Percentiles rank a stretch among this genome's conserved stretches.
Conservation (phyloP, 2,113 vertebrate species). For the Perccottus glenii region DNA sequence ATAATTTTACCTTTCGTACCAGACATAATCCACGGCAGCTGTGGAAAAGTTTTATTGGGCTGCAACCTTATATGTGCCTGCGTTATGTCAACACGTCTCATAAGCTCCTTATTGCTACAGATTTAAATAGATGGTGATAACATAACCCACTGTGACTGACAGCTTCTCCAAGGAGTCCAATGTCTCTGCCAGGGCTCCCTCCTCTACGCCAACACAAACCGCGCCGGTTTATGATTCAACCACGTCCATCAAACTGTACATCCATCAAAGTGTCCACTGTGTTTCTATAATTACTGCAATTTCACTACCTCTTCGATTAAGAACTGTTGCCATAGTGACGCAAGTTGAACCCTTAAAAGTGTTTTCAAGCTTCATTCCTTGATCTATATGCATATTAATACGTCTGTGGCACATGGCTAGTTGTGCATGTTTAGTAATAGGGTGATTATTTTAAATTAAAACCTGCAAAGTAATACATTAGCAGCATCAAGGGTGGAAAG, state of each 20-base stretch:
- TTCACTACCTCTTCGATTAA: conserved; percentile 26
- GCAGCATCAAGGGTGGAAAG: neutral
- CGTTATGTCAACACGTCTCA: neutral
- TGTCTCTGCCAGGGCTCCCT: conserved; percentile 21
- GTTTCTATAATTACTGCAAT: conserved; percentile 47
- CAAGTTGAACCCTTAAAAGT: conserved; percentile 6
- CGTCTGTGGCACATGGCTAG: neutral
- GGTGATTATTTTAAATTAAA: neutral
- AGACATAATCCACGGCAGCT: too few species aligned
- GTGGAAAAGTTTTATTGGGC: neutral
- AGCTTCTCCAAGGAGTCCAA: conserved; percentile 33
- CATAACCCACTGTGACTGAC: conserved; percentile 43
- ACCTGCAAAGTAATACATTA: neutral
- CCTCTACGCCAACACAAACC: conserved; percentile 12
- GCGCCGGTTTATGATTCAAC: conserved; percentile 17
- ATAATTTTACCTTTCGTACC: too few species aligned
- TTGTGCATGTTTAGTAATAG: neutral
- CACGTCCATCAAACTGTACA: conserved; percentile 21
- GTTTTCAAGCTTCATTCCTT: conserved; percentile 16
- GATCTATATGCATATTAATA: conserved; percentile 28
- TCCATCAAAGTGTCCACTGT: conserved; percentile 30
- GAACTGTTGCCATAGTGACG: conserved; percentile 5
- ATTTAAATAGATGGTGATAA: conserved; percentile 5
- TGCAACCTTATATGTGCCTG: neutral
- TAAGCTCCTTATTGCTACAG: neutral